phyloP scores from a whole-genome alignment of 2,888 invertebrate species.

The Eilema sororculum region DNA sequence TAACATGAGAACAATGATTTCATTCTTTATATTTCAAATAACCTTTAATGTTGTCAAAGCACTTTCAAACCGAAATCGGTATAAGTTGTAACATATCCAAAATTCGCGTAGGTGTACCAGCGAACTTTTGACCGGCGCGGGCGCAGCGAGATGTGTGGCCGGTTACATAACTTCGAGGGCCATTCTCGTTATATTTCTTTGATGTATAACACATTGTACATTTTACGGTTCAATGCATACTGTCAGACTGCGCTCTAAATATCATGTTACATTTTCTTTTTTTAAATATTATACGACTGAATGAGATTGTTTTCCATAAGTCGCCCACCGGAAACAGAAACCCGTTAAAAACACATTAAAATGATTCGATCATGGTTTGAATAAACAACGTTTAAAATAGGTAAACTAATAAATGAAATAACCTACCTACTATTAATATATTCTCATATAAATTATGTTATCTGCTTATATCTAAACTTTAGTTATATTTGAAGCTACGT shows the following conservation, averaged over 20 bases:
- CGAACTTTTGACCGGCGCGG: constrained; percentile 63
- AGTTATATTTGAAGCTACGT: not conserved
- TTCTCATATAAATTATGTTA: not conserved
- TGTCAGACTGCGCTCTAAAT: not conserved
- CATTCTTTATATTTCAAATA: constrained; percentile 8
- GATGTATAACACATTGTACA: constrained; percentile 13
- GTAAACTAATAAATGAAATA: constrained; percentile 13
- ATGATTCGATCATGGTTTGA: not conserved
- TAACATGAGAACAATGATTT: constrained; percentile 7
- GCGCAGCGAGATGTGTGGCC: constrained; percentile 52
- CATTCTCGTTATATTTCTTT: constrained; percentile 36
- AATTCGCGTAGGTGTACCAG: constrained; percentile 49
- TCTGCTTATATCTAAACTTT: not conserved
- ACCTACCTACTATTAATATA: not conserved
- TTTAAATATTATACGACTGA: not conserved
- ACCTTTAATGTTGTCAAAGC: constrained; percentile 37
- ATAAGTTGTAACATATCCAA: constrained; percentile 33
- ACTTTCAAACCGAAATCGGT: constrained; percentile 40
- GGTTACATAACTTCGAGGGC: constrained; percentile 52
- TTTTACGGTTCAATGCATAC: constrained; percentile 1
- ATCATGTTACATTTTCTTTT: not conserved
- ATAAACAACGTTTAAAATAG: constrained; percentile 3
- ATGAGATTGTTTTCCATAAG: constrained; percentile 9
- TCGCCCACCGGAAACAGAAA: constrained; percentile 8
- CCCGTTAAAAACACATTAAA: constrained; percentile 4